These are phyloP conservation scores for human (Homo sapiens) DNA, from an alignment of 2,113 vertebrate genomes.

Conservation along the genomic window DNA sequence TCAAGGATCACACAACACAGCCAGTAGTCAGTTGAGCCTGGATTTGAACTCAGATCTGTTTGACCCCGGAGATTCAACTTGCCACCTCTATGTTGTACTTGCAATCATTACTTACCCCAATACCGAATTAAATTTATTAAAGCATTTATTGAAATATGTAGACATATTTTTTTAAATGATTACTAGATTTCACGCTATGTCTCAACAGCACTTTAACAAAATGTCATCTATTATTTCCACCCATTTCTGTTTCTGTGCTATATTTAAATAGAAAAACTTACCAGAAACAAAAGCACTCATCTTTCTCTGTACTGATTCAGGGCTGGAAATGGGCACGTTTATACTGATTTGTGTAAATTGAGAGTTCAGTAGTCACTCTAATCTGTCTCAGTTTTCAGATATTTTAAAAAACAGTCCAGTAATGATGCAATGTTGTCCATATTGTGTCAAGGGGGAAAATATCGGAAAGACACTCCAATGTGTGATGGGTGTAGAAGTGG, in stretches of 20 bases:
- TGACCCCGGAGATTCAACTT: neutral
- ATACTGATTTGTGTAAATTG: neutral
- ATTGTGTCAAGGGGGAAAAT: neutral
- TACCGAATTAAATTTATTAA: constrained; percentile 3
- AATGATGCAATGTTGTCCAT: neutral
- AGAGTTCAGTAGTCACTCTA: neutral
- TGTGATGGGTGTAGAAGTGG: neutral
- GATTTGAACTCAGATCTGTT: neutral
- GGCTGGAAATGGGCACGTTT: neutral
- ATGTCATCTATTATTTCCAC: neutral
- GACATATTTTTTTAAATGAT: neutral
- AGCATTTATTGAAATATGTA: neutral
- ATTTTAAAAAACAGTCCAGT: neutral
- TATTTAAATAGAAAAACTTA: neutral
- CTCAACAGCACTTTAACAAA: neutral
- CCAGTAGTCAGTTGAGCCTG: neutral
- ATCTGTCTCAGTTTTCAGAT: neutral
- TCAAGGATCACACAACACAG: neutral
- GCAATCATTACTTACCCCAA: neutral
- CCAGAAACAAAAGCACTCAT: neutral
- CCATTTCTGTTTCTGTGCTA: neutral
- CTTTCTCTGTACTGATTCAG: neutral
- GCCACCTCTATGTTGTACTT: neutral
- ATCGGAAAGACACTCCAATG: neutral
- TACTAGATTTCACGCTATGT: neutral